phyloP scores from a whole-genome alignment of 2,888 invertebrate genomes.

The Stratiomys singularior region DNA sequence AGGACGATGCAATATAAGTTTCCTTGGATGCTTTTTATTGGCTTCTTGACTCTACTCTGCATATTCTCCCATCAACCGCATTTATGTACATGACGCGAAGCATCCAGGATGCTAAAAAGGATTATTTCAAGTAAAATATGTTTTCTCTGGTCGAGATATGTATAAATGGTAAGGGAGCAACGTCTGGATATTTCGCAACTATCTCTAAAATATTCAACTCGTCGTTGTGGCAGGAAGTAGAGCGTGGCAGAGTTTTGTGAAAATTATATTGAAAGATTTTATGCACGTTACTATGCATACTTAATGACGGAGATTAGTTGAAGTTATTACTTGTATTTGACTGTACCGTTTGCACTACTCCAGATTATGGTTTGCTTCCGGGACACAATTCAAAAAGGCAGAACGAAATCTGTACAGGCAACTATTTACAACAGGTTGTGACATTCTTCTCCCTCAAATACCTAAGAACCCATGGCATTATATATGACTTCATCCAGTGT shows the following conservation, averaged over 20 bases:
- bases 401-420: too few relatives aligned
- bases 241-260: neutral
- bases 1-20: slow-evolving; percentile 15
- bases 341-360: too few relatives aligned
- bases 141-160: neutral
- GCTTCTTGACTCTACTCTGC: slow-evolving; percentile 8
- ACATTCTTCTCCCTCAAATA: too few relatives aligned
- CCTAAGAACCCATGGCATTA: too few relatives aligned
- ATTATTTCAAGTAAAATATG: slow-evolving; percentile 4
- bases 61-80: slow-evolving; percentile 8
- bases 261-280: neutral
- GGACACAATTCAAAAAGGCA: too few relatives aligned
- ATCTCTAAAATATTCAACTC: neutral
- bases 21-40: slow-evolving; percentile 18
- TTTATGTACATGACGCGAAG: neutral
- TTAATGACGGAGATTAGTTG: too few relatives aligned
- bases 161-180: neutral
- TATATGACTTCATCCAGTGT: too few relatives aligned
- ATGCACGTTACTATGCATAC: too few relatives aligned
- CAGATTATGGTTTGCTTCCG: too few relatives aligned
- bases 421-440: neutral
- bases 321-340: too few relatives aligned
- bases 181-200: neutral
- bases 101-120: neutral
- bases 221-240: neutral